Conservation (phyloP, 2,113 vertebrate species). For the Charina bottae region DNA sequence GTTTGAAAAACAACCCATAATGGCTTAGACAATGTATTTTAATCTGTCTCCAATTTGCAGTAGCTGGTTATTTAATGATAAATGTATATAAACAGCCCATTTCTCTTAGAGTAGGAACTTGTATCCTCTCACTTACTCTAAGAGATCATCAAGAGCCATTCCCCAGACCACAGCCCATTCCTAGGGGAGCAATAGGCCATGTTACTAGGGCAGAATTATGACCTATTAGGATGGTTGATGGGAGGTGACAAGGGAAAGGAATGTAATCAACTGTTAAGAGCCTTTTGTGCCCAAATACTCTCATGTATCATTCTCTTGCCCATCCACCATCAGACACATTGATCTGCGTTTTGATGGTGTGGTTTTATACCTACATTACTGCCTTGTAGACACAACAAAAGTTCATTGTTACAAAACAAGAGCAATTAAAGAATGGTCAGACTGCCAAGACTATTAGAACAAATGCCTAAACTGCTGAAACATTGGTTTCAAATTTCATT, state of each 20-base stretch:
- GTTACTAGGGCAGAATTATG: neutral
- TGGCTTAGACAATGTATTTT: constrained; percentile 61
- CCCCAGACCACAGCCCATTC: constrained; percentile 17
- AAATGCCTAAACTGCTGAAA: constrained; percentile 36
- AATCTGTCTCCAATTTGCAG: constrained; percentile 61
- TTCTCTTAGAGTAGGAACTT: constrained; percentile 58
- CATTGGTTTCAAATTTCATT: constrained; percentile 66
- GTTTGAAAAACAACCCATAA: constrained; percentile 19
- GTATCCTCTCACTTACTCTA: constrained; percentile 1
- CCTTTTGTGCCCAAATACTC: neutral
- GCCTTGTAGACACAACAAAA: constrained; percentile 32
- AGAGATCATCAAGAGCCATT: constrained; percentile 20
- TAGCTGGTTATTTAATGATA: constrained; percentile 67
- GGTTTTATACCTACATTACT: constrained; percentile 42
- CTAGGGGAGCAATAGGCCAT: constrained; percentile 25
- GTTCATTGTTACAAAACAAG: constrained; percentile 19
- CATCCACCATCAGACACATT: neutral
- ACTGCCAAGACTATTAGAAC: constrained; percentile 59
- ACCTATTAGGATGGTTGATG: constrained; percentile 17
- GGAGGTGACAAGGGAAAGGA: constrained; percentile 18
- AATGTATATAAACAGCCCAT: constrained; percentile 58
- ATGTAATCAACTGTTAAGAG: neutral
- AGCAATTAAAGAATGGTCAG: constrained; percentile 63
- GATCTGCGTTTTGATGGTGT: constrained; percentile 22
- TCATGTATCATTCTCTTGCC: constrained; percentile 19